These are phyloP conservation scores for Halocynthia aurantium DNA, from an alignment of 23 tunicate genomes.

Conservation along the genomic window DNA sequence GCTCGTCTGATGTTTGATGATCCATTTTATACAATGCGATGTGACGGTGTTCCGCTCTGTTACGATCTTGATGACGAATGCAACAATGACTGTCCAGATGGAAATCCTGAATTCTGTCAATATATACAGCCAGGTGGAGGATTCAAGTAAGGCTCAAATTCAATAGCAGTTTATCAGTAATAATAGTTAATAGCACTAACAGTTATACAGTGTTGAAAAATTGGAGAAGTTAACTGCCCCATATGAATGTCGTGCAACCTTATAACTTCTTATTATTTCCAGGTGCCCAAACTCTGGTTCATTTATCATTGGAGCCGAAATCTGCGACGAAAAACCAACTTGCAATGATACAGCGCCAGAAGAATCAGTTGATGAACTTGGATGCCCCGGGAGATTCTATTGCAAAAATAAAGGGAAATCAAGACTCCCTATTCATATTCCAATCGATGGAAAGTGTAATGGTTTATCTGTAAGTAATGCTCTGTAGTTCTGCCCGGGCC, in stretches of 20 bases:
- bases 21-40: constrained; percentile 8
- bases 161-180: no score
- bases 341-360: constrained; percentile 41
- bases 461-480: constrained; percentile 28
- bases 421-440: constrained; percentile 45
- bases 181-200: no score
- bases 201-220: no score
- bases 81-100: constrained; percentile 12
- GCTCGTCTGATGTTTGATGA: not conserved
- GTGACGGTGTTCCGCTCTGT: constrained; percentile 24
- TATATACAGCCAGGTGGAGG: constrained; percentile 1
- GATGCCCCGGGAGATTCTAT: constrained; percentile 55
- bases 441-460: constrained; percentile 22
- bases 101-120: constrained; percentile 11
- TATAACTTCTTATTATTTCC: not conserved
- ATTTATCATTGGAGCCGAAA: constrained; percentile 42
- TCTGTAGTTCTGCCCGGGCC: no score
- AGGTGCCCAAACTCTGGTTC: constrained; percentile 55
- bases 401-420: constrained; percentile 32
- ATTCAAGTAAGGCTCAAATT: no score
- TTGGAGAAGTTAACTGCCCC: no score
- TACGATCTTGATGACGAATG: constrained; percentile 12
- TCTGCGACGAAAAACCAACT: constrained; percentile 77
- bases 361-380: constrained; percentile 48
- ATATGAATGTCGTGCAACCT: no score